Evolutionary conservation across 2,888 invertebrate species (phyloP), one percentile per base, ranked within the genome.

Genomic region (Tenthredo distinguenda): DNA sequence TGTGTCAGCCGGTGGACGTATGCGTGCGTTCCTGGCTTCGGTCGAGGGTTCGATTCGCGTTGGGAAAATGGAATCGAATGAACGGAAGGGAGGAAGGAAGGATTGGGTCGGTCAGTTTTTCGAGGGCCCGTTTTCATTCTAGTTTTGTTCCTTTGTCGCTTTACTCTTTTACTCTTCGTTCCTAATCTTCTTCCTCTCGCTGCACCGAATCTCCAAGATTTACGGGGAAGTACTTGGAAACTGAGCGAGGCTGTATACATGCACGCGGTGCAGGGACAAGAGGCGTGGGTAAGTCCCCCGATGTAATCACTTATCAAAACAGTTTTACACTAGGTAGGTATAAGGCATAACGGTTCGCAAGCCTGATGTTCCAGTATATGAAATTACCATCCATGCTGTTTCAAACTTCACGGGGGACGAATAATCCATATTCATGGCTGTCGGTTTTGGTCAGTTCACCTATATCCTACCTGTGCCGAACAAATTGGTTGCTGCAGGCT

Each of bases 361-460:
- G 55, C 55, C 9, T 34, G 9, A 55, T 31, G 47, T 50, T 55
- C n/a, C 15, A 47, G 15, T 74, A 43, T 43, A 43, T n/a, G 74
- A 74, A 74, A 74, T 74, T 74, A 74, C 10, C 74, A 40, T 40
- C 26, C 43, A 40, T 47, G 10, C 47, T 47, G 26, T 40, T 43
- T 47, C 34, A 68, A 68, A 68, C 68, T 68, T 68, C 15, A 34
- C 34, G 68, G 68, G 34, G 68, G 68, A 68, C 34, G 68, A 18
- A 68, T 68, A 68, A 68, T 68, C 68, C 34, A 68, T 68, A 68
- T 68, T 68, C 68, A 68, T 68, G 68, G 68, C 15, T 68, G 6
- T 34, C 10, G 68, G 34, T 34, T 68, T 18, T 18, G 68, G 68
- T 34, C 34, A 68, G 68, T 34, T 68, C 26, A 26, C 26, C 26